Conservation (phyloP, 2,888 invertebrate species). For the Salticus scenicus region DNA sequence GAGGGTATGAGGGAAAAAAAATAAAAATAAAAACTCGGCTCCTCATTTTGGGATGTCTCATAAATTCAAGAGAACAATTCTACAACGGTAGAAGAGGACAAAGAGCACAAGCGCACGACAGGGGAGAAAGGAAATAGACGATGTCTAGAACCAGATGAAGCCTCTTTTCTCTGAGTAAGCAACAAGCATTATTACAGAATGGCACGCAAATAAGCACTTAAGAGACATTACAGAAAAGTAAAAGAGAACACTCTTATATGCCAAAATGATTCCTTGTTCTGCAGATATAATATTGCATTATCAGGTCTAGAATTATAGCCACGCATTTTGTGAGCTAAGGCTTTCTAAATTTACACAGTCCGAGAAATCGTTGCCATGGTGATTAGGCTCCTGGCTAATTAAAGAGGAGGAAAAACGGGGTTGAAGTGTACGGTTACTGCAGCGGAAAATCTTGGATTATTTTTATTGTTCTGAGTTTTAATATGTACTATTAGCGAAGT, state of each 20-base stretch:
- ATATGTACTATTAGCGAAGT: constrained; percentile 18
- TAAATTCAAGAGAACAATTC: too few species aligned
- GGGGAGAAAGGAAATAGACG: background rate
- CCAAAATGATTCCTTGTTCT: constrained; percentile 25
- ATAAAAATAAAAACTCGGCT: too few species aligned
- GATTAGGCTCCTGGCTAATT: constrained; percentile 18
- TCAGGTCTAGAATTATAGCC: constrained; percentile 23
- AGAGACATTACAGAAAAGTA: constrained; percentile 3
- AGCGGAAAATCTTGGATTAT: background rate
- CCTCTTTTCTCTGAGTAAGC: constrained; percentile 23
- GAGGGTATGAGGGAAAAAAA: too few species aligned
- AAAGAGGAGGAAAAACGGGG: constrained; percentile 17
- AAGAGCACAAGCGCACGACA: background rate
- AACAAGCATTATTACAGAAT: constrained; percentile 29
- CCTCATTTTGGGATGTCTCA: too few species aligned
- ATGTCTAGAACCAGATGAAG: constrained; percentile 24
- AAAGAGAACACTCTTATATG: background rate
- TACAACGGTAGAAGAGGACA: background rate
- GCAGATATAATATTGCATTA: constrained; percentile 29
- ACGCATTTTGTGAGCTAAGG: constrained; percentile 28
- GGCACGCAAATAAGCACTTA: constrained; percentile 52
- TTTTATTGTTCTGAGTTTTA: constrained; percentile 36
- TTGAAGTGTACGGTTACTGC: background rate
- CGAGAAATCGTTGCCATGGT: constrained; percentile 29
- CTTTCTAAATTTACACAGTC: constrained; percentile 45